Evolutionary conservation across 2,113 vertebrate species (phyloP).

Genomic region (Odocoileus hemionus): DNA sequence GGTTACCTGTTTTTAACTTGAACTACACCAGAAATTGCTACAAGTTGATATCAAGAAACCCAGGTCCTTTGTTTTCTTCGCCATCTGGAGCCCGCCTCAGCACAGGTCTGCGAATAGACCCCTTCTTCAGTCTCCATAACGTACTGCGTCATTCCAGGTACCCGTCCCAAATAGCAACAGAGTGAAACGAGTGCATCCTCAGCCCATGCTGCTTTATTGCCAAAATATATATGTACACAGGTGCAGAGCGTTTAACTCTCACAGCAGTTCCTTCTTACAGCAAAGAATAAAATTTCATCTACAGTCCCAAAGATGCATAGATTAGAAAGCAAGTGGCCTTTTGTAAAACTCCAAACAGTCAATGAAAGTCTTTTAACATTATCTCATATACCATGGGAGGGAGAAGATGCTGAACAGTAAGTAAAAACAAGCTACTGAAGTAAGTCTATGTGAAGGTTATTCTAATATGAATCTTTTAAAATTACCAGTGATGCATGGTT

Average conservation of each 20-base stretch:
- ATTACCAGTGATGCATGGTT: neutral
- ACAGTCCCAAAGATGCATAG: conserved; percentile 84
- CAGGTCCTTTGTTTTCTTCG: neutral
- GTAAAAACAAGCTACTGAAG: conserved; percentile 10
- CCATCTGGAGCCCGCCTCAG: neutral
- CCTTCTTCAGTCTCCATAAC: neutral
- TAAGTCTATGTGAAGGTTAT: neutral
- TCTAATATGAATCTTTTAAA: neutral
- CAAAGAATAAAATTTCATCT: conserved; percentile 81
- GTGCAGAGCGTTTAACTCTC: conserved; percentile 83
- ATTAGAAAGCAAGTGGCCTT: conserved; percentile 85
- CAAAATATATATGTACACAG: conserved; percentile 80
- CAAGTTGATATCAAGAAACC: neutral
- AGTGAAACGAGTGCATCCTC: conserved; percentile 80
- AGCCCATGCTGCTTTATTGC: conserved; percentile 87
- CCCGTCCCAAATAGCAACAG: conserved; percentile 57
- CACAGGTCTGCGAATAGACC: neutral
- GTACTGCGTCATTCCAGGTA: neutral
- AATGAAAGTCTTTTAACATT: conserved; percentile 72
- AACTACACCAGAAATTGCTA: neutral
- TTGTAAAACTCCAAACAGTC: conserved; percentile 74
- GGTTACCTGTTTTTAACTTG: neutral
- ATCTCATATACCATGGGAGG: conserved; percentile 18
- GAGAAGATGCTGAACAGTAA: conserved; percentile 39
- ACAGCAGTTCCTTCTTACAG: conserved; percentile 80